These are phyloP conservation scores for Stegodyphus dumicola DNA, from an alignment of 1,140 invertebrate genomes.

Conservation along the genomic window DNA sequence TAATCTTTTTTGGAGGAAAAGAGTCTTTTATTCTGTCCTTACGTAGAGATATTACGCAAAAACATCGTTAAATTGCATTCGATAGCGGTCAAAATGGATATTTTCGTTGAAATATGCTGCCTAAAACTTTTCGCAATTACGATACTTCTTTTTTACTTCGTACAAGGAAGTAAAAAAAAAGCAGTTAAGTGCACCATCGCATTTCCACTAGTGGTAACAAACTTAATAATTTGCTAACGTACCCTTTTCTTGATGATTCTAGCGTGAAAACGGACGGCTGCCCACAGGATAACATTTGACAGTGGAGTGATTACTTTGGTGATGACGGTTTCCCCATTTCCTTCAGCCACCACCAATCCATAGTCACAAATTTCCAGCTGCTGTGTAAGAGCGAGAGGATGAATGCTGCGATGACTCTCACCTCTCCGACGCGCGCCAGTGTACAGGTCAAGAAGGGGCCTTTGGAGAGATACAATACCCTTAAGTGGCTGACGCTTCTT, in stretches of 20 bases:
- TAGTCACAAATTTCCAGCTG: slow-evolving; percentile 61
- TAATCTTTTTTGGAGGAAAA: too few relatives aligned
- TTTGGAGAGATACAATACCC: slow-evolving; percentile 61
- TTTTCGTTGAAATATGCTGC: too few relatives aligned
- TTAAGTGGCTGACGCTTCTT: slow-evolving; percentile 40
- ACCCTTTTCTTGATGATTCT: slow-evolving; percentile 53
- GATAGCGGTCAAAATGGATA: too few relatives aligned
- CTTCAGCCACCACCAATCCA: slow-evolving; percentile 62
- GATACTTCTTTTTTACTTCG: too few relatives aligned
- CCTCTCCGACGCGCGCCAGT: slow-evolving; percentile 48
- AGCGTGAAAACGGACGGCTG: slow-evolving; percentile 61
- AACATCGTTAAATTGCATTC: too few relatives aligned
- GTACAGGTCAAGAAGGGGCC: slow-evolving; percentile 62
- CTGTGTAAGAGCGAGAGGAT: slow-evolving; percentile 55
- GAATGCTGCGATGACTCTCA: slow-evolving; percentile 30
- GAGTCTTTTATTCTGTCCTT: too few relatives aligned
- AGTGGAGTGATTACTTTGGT: slow-evolving; percentile 64
- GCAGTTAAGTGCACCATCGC: too few relatives aligned
- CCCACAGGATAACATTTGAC: slow-evolving; percentile 63
- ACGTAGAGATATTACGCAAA: too few relatives aligned
- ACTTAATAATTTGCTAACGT: neutral
- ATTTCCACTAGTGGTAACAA: too few relatives aligned
- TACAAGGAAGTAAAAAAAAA: too few relatives aligned
- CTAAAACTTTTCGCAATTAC: too few relatives aligned
- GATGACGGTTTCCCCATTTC: slow-evolving; percentile 35